Conservation (phyloP, 2,888 invertebrate species). For the Mythimna ferrago region DNA sequence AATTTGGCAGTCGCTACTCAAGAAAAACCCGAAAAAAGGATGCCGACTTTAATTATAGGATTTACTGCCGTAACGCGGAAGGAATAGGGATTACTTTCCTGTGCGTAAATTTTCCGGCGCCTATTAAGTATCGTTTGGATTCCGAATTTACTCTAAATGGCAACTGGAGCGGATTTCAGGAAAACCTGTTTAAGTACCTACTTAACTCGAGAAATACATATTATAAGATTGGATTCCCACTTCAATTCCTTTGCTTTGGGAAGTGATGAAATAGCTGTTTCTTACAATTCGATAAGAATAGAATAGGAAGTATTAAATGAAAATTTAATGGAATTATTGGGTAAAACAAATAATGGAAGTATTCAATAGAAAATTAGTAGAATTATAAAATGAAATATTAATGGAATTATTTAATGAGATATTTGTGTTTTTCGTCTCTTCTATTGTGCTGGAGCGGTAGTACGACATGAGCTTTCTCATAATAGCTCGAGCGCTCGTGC, state of each 20-base stretch:
- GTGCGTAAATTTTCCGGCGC: slow-evolving; percentile 2
- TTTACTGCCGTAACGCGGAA: background rate
- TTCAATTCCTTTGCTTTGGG: background rate
- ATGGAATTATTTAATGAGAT: too few relatives aligned
- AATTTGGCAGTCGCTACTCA: background rate
- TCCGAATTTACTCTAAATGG: slow-evolving; percentile 24
- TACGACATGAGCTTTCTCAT: too few relatives aligned
- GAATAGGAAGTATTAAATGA: too few relatives aligned
- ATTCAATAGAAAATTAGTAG: too few relatives aligned
- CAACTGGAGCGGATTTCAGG: slow-evolving; percentile 12
- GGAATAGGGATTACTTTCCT: background rate
- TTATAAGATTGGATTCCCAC: background rate
- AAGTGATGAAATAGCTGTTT: background rate
- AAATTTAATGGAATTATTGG: too few relatives aligned
- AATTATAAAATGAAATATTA: too few relatives aligned
- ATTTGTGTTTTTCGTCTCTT: background rate
- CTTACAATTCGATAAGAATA: too few relatives aligned
- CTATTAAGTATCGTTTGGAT: background rate
- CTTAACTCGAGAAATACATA: slow-evolving; percentile 7
- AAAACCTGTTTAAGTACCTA: slow-evolving; percentile 25
- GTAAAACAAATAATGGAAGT: too few relatives aligned
- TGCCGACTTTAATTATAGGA: background rate
- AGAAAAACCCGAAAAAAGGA: background rate
- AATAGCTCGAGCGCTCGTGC: too few relatives aligned
- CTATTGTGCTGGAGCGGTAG: background rate